phyloP scores from a whole-genome alignment of 92 coral and sea anemone genomes.

The Scolanthus callimorphus region DNA sequence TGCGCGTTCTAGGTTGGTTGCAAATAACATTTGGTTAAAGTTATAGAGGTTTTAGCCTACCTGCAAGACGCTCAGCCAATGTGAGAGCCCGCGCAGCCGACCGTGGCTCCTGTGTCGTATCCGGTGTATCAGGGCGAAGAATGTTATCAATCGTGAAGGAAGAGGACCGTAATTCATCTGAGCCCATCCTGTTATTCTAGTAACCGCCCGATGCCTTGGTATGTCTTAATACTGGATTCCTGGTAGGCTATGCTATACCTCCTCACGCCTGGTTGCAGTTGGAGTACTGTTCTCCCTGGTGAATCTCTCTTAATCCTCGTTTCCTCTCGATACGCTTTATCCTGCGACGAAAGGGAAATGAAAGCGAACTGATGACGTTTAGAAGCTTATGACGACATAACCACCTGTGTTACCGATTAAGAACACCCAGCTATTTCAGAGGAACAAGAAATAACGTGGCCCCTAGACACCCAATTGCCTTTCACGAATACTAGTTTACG shows the following conservation, averaged over 20 bases:
- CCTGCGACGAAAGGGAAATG: background rate
- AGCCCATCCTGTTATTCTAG: constrained; percentile 45
- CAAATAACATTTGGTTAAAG: too few species aligned
- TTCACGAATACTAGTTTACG: too few species aligned
- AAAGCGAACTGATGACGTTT: background rate
- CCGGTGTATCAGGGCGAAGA: constrained; percentile 85
- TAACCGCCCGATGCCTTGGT: too few species aligned
- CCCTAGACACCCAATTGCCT: too few species aligned
- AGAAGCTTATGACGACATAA: background rate
- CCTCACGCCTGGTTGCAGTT: too few species aligned
- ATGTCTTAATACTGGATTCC: too few species aligned
- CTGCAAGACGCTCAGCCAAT: constrained; percentile 94
- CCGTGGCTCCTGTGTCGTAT: constrained; percentile 67
- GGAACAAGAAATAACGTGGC: too few species aligned
- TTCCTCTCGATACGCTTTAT: background rate
- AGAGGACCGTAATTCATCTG: constrained; percentile 63
- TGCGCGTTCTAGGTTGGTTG: too few species aligned
- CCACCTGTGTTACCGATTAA: constrained; percentile 32
- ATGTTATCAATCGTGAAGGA: constrained; percentile 96
- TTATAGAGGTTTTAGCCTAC: too few species aligned
- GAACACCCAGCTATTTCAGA: background rate
- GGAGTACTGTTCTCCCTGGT: too few species aligned
- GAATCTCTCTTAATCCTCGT: too few species aligned
- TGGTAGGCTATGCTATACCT: too few species aligned
- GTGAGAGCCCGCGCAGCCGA: constrained; percentile 93